phyloP scores from a whole-genome alignment of 92 coral and sea anemone species.

The Heliopora coerulea region DNA sequence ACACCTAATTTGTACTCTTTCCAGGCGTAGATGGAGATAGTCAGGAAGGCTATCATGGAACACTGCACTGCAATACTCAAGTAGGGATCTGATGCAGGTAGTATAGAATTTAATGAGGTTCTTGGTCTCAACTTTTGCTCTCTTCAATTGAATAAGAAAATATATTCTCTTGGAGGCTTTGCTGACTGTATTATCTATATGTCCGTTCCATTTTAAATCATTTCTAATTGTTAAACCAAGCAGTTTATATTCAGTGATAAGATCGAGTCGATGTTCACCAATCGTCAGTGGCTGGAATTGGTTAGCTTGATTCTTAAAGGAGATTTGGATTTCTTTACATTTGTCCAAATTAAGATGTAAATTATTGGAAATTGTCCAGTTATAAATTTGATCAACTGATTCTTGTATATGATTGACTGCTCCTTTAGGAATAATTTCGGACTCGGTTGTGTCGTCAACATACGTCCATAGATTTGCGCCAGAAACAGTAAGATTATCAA shows the following conservation, averaged over 20 bases:
- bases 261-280: neutral
- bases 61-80: neutral
- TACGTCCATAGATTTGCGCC: neutral
- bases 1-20: too few relatives aligned
- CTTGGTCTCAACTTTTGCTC: neutral
- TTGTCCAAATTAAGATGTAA: neutral
- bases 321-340: conserved; percentile 8
- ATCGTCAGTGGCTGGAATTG: neutral
- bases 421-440: neutral
- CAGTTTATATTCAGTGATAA: neutral
- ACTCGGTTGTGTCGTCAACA: conserved; percentile 7
- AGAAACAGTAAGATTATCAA: neutral
- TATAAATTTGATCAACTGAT: neutral
- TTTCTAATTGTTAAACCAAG: conserved; percentile 4
- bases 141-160: conserved; percentile 11
- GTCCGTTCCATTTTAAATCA: conserved; percentile 15
- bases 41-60: conserved; percentile 17
- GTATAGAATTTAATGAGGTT: neutral
- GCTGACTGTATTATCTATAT: conserved; percentile 1
- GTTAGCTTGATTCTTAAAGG: neutral
- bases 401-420: conserved; percentile 1
- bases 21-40: too few relatives aligned
- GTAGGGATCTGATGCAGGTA: conserved; percentile 5
- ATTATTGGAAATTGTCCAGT: conserved; percentile 13
- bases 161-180: conserved; percentile 17